phyloP scores from a whole-genome alignment of 2,888 invertebrate species.

The Hypselothyrea guttata region DNA sequence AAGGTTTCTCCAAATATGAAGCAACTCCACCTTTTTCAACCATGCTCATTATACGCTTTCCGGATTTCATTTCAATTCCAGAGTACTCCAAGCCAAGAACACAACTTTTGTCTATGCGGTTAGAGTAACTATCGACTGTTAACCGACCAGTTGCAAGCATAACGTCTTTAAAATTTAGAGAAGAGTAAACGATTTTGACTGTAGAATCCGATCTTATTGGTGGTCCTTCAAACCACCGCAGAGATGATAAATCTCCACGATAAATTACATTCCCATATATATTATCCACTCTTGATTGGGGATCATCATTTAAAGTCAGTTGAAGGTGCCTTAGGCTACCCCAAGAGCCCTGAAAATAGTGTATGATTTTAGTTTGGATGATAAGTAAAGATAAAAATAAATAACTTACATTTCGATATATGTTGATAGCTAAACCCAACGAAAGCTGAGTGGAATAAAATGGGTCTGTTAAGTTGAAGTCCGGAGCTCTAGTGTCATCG shows the following conservation, averaged over 20 bases:
- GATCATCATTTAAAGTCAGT: conserved; percentile 83
- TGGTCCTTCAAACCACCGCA: conserved; percentile 92
- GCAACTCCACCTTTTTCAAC: conserved; percentile 84
- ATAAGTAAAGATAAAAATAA: no score
- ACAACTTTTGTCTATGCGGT: conserved; percentile 86
- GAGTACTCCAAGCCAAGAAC: conserved; percentile 88
- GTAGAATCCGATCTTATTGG: conserved; percentile 84
- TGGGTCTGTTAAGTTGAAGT: conserved; percentile 86
- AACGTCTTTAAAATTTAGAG: conserved; percentile 96
- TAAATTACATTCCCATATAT: conserved; percentile 90
- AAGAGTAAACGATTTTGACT: conserved; percentile 85
- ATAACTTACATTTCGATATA: conserved; percentile 84
- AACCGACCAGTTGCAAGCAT: conserved; percentile 97
- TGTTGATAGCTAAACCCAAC: conserved; percentile 91
- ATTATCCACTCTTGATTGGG: conserved; percentile 84
- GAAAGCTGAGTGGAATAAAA: conserved; percentile 87
- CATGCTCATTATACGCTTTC: conserved; percentile 87
- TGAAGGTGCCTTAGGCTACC: conserved; percentile 93
- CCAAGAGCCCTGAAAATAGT: conserved; percentile 81
- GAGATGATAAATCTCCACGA: conserved; percentile 92
- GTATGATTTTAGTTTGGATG: no score
- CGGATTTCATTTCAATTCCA: conserved; percentile 84
- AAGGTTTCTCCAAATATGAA: conserved; percentile 79
- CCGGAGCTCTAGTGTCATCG: conserved; percentile 85
- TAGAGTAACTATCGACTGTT: conserved; percentile 89